Evolutionary conservation across 2,888 invertebrate species (phyloP), one percentile per base, ranked within the genome.

Genomic region (Drosophila anomalata): DNA sequence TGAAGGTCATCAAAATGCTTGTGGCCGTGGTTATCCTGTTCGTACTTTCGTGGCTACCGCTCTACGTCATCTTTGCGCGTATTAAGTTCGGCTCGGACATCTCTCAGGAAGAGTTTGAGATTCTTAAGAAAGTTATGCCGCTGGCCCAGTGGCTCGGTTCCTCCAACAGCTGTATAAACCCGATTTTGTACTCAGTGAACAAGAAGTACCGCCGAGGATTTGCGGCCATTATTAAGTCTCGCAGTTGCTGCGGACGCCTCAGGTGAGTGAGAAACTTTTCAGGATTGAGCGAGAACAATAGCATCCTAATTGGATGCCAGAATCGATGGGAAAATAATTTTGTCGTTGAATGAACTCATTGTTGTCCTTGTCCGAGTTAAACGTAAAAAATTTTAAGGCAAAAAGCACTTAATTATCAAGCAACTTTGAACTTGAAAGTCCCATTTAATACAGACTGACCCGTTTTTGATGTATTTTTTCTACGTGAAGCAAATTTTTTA

Each of bases 101-200:
- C 41, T 94, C 95, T 73, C 93, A 94, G 52, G 96, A 95, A 94
- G 97, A 96, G 87, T 96, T 96, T 85, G 96, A 96, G 77, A 93
- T 96, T 67, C 93, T 97, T 39, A 95, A 95, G 48, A 94, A 96
- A 20, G 95, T 96, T 2, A 96, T 96, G 17, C 98, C 98, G 3
- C 94, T 98, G 54, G 97, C 97, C 5, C 98, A 97, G 90, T 97
- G 97, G 97, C 93, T 98, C 50, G 98, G 98, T 2, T 95, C 97
- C 0, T 97, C 97, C 17, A 98, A 98, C 92, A 97, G 97, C 20
- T 98, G 98, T 93, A 97, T 98, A 89, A 98, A 98, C 92, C 98
- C 98, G 0, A 95, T 98, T 73, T 93, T 98, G 62, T 98, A 98
- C 91, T 97, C 97, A 2, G 98, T 98, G 92, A 98, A 98, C 92